These are phyloP conservation scores for Oncopodura yosiiana DNA, from an alignment of 1,140 invertebrate genomes.

Conservation along the genomic window DNA sequence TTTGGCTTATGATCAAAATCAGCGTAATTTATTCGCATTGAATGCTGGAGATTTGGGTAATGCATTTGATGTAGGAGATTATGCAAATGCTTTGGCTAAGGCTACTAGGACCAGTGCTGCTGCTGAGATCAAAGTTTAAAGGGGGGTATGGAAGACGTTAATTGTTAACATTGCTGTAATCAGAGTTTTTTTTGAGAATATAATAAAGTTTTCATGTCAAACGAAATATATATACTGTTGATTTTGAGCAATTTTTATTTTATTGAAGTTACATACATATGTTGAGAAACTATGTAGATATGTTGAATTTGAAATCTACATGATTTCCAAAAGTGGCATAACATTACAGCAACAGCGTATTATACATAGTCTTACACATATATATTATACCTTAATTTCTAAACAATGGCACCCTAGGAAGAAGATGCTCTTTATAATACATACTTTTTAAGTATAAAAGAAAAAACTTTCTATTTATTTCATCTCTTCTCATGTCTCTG, in stretches of 20 bases:
- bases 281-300: neutral
- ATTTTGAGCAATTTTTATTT: neutral
- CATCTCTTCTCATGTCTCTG: neutral
- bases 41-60: slow-evolving; percentile 18
- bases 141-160: slow-evolving; percentile 15
- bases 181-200: neutral
- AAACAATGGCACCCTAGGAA: neutral
- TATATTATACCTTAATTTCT: neutral
- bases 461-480: neutral
- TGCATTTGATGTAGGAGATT: slow-evolving; percentile 23
- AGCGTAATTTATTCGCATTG: slow-evolving; percentile 19
- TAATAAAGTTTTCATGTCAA: neutral
- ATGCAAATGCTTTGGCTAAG: slow-evolving; percentile 19
- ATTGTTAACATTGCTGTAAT: neutral
- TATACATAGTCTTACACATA: neutral
- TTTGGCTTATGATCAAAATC: slow-evolving; percentile 18
- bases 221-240: too few relatives aligned
- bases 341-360: neutral
- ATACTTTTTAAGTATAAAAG: neutral
- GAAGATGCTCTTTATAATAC: neutral
- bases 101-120: slow-evolving; percentile 23
- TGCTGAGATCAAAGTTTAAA: slow-evolving; percentile 23
- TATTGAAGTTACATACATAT: neutral
- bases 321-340: neutral
- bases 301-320: too few relatives aligned